phyloP scores from a whole-genome alignment of 1,140 invertebrate genomes.

The Tetramorium parvispinum region DNA sequence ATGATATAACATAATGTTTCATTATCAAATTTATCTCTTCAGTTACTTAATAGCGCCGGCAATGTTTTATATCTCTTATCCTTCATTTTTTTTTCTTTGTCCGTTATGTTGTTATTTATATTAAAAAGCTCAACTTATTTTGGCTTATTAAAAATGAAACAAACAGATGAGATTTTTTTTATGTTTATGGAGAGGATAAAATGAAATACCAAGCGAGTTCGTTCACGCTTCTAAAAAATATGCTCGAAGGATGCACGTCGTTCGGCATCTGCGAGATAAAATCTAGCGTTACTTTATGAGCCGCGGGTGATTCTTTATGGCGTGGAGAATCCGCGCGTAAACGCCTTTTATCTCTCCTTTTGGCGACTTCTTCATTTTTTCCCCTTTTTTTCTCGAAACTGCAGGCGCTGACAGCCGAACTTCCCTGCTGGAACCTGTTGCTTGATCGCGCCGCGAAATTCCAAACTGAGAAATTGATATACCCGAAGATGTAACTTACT shows the following conservation, averaged over 20 bases:
- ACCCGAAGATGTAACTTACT: conserved; percentile 32
- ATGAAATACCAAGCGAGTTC: conserved; percentile 41
- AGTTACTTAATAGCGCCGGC: not conserved
- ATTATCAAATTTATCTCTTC: not conserved
- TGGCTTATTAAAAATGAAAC: not conserved
- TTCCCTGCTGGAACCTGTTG: conserved; percentile 53
- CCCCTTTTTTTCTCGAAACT: conserved; percentile 34
- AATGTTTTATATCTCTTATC: not conserved
- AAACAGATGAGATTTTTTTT: no score
- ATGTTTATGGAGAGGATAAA: conserved; percentile 28
- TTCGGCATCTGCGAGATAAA: conserved; percentile 83
- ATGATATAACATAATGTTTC: not conserved
- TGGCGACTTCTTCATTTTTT: conserved; percentile 58
- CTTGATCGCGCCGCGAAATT: conserved; percentile 64
- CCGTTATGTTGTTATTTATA: not conserved
- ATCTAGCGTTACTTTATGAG: conserved; percentile 86
- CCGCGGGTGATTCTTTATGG: conserved; percentile 85
- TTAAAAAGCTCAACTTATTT: not conserved
- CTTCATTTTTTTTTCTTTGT: not conserved
- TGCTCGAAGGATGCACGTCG: conserved; percentile 73
- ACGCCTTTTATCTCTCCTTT: conserved; percentile 57
- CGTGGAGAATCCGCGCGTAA: conserved; percentile 71
- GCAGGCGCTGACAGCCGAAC: conserved; percentile 68
- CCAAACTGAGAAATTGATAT: conserved; percentile 73
- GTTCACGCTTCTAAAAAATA: conserved; percentile 69